Percentiles rank a stretch among this genome's conserved stretches.
Evolutionary conservation across 1,140 invertebrate genomes (phyloP).

Genomic region (Temnothorax curvispinosus): DNA sequence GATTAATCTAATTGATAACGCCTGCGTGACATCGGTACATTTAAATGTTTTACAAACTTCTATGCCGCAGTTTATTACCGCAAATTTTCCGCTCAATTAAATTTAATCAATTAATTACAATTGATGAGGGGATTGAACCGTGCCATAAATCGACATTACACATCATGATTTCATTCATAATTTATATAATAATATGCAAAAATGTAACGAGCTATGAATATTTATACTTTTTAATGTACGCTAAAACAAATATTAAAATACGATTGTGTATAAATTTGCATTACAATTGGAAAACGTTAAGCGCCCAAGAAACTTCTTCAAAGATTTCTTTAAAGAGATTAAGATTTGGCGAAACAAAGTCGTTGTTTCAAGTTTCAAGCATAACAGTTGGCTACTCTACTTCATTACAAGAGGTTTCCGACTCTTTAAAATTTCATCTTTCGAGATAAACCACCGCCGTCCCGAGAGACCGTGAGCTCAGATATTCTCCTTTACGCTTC

Average conservation of each 20-base stretch:
- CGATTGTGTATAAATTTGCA: not conserved
- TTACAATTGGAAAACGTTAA: not conserved
- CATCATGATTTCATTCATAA: not conserved
- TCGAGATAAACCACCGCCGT: not conserved
- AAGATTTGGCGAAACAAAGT: not conserved
- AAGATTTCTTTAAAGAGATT: not conserved
- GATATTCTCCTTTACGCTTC: not conserved
- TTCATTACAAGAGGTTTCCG: not conserved
- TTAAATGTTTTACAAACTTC: not conserved
- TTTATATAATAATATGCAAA: not conserved
- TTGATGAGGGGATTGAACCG: not conserved
- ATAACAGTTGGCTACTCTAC: not conserved
- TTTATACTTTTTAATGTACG: not conserved
- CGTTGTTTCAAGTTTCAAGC: not conserved
- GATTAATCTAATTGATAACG: not conserved
- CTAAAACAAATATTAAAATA: not conserved
- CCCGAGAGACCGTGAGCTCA: not conserved
- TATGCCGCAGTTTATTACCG: not conserved
- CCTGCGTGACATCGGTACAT: not conserved
- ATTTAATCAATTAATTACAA: not conserved
- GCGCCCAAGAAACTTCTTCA: too few species aligned
- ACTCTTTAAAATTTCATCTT: slow-evolving; percentile 36
- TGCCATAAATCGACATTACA: not conserved
- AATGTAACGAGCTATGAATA: not conserved
- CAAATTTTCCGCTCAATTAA: not conserved